Percentiles rank a stretch among this genome's conserved stretches.
Conservation (phyloP, 2,113 vertebrate genomes). For the Rattus norvegicus region DNA sequence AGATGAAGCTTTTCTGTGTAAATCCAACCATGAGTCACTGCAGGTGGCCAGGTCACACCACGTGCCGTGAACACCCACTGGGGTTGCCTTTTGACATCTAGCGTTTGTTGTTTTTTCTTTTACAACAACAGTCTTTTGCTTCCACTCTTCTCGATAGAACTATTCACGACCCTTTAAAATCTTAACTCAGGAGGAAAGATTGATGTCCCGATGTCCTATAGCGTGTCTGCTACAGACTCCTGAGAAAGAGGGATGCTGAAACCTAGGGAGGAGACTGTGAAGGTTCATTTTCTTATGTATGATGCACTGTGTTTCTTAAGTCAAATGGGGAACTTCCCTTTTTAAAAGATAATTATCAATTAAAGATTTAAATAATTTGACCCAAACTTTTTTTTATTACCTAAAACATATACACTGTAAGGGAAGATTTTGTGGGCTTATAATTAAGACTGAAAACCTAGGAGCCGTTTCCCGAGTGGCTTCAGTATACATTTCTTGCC, state of each 20-base stretch:
- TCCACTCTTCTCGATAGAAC: neutral
- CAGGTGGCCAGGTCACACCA: neutral
- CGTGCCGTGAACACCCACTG: neutral
- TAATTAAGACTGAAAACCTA: constrained; percentile 5
- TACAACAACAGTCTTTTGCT: neutral
- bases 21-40: neutral
- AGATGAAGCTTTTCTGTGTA: neutral
- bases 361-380: constrained; percentile 32
- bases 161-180: constrained; percentile 28
- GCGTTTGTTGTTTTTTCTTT: constrained; percentile 29
- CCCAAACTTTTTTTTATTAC: neutral
- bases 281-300: neutral
- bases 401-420: neutral
- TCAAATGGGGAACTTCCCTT: constrained; percentile 23
- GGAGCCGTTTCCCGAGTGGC: neutral
- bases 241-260: neutral
- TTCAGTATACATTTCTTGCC: constrained; percentile 51
- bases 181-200: neutral
- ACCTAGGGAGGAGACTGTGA: neutral
- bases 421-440: constrained; percentile 12
- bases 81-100: neutral
- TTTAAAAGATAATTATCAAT: neutral
- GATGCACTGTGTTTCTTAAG: neutral
- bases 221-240: neutral
- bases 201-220: neutral